Conservation (phyloP, 2,797 vertebrate genomes). For the Leptodactylus fallax region DNA sequence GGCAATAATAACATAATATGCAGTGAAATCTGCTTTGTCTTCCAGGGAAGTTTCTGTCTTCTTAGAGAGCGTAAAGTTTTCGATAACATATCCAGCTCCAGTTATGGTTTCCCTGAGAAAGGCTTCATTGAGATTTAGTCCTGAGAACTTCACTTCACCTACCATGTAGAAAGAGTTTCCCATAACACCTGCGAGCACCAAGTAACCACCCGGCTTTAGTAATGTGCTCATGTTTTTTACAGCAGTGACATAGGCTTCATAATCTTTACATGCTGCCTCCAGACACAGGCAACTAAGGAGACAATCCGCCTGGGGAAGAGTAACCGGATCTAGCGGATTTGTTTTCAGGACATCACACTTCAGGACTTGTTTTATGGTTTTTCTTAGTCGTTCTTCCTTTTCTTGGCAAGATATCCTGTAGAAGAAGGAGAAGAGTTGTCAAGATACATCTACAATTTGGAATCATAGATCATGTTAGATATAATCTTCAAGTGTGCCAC, state of each 20-base stretch:
- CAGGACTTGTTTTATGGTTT: slow-evolving; percentile 62
- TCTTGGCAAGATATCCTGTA: slow-evolving; percentile 57
- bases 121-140: not conserved
- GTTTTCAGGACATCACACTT: slow-evolving; percentile 62
- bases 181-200: slow-evolving; percentile 49
- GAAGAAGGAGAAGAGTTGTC: not conserved
- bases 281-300: slow-evolving; percentile 66
- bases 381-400: slow-evolving; percentile 64
- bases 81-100: slow-evolving; percentile 17
- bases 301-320: slow-evolving; percentile 61
- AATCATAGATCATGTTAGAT: not conserved
- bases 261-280: slow-evolving; percentile 65
- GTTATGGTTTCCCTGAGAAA: slow-evolving; percentile 5
- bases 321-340: slow-evolving; percentile 52
- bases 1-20: slow-evolving; percentile 5
- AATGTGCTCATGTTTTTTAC: slow-evolving; percentile 57
- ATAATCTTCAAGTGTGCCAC: too few relatives aligned
- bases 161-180: slow-evolving; percentile 26
- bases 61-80: not conserved
- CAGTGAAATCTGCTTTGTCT: not conserved
- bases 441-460: not conserved
- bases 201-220: slow-evolving; percentile 63
- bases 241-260: slow-evolving; percentile 39
- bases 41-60: not conserved
- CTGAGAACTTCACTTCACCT: slow-evolving; percentile 4